These are phyloP conservation scores for Pedetes capensis DNA, from an alignment of 2,113 vertebrate species.

Conservation along the genomic window DNA sequence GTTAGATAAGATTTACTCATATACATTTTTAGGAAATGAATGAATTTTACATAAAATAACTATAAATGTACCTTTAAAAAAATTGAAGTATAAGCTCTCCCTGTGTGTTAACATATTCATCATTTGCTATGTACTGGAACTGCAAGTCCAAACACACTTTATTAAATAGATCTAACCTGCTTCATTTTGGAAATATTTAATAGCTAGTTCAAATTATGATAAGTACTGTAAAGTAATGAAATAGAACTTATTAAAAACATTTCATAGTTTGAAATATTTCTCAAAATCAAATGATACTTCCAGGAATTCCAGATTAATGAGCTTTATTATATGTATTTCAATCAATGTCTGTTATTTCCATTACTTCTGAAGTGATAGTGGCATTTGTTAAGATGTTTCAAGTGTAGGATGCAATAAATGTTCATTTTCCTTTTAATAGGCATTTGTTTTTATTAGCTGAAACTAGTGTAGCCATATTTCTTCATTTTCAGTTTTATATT, in stretches of 20 bases:
- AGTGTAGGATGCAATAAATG: background rate
- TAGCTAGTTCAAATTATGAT: conserved; percentile 30
- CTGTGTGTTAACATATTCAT: background rate
- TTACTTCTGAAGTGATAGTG: conserved; percentile 13
- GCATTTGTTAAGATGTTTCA: conserved; percentile 26
- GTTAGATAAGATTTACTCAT: background rate
- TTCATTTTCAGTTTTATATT: conserved; percentile 63
- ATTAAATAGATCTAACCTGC: conserved; percentile 35
- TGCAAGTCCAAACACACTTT: background rate
- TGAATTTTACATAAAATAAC: background rate
- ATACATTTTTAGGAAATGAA: background rate
- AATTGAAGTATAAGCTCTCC: background rate
- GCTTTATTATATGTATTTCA: conserved; percentile 28
- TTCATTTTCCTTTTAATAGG: conserved; percentile 55
- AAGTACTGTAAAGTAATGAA: conserved; percentile 45
- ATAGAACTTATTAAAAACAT: conserved; percentile 20
- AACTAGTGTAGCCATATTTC: conserved; percentile 31
- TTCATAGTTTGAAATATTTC: conserved; percentile 42
- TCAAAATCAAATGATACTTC: conserved; percentile 26
- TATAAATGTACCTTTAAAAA: background rate
- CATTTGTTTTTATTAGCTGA: conserved; percentile 50
- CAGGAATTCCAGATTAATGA: conserved; percentile 25
- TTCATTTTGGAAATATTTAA: conserved; percentile 25
- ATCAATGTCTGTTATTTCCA: background rate
- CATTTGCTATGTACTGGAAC: background rate